Percentiles rank a stretch among this genome's conserved stretches.
phyloP scores from a whole-genome alignment of 2,888 invertebrate genomes.

The Meganola albula region DNA sequence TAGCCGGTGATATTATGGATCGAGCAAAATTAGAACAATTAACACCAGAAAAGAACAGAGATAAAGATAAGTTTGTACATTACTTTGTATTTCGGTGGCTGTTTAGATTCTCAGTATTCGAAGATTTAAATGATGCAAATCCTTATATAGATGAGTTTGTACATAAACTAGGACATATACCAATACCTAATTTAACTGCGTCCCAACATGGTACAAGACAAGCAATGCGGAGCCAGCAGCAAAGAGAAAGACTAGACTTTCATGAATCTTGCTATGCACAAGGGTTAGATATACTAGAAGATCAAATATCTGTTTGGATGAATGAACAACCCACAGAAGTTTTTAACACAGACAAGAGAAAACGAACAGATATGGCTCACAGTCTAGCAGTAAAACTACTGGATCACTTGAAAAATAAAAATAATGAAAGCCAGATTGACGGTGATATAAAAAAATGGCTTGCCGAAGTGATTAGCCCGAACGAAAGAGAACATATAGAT shows the following conservation, averaged over 20 bases:
- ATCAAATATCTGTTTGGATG: constrained; percentile 50
- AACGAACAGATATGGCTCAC: constrained; percentile 30
- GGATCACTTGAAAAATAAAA: constrained; percentile 28
- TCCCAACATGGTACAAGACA: constrained; percentile 41
- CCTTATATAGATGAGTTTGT: constrained; percentile 32
- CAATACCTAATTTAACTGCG: constrained; percentile 31
- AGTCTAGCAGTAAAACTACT: constrained; percentile 36
- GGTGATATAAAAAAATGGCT: constrained; percentile 38
- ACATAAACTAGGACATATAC: constrained; percentile 26
- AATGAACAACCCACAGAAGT: constrained; percentile 41
- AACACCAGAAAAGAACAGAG: constrained; percentile 17
- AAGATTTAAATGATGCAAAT: constrained; percentile 28
- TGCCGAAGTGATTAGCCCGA: constrained; percentile 28
- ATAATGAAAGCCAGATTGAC: constrained; percentile 27
- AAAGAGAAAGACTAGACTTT: constrained; percentile 18
- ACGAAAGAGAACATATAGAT: constrained; percentile 28
- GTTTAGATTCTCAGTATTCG: constrained; percentile 34
- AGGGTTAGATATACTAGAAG: constrained; percentile 39
- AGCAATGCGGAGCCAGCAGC: constrained; percentile 30
- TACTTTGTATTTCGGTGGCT: constrained; percentile 42
- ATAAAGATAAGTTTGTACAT: constrained; percentile 28
- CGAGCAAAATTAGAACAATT: constrained; percentile 36
- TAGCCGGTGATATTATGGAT: constrained; percentile 43
- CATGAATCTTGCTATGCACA: constrained; percentile 27
- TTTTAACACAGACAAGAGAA: constrained; percentile 26